Evolutionary conservation across 2,113 vertebrate species (phyloP).

Genomic region (Campylorhamphus procurvoides): DNA sequence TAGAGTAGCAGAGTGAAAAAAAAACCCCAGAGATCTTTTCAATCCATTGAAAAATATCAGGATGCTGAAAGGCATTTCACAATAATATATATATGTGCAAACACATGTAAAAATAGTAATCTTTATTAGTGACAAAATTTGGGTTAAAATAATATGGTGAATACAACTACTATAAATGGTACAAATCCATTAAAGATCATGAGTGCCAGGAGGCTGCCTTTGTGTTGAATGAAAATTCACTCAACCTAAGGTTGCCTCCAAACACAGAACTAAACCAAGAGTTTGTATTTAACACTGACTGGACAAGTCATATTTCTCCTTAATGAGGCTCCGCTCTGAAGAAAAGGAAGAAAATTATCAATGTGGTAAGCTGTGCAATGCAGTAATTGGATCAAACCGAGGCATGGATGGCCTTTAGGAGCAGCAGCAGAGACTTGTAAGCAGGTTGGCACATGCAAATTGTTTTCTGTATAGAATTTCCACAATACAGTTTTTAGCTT

Average conservation of each 20-base stretch:
- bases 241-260: conserved; percentile 2
- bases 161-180: neutral
- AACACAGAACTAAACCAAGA: conserved; percentile 22
- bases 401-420: conserved; percentile 27
- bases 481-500: neutral
- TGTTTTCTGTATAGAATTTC: conserved; percentile 20
- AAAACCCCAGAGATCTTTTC: neutral
- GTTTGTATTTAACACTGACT: conserved; percentile 25
- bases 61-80: neutral
- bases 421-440: conserved; percentile 17
- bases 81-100: neutral
- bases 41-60: neutral
- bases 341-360: neutral
- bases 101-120: neutral
- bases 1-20: neutral
- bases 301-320: conserved; percentile 57
- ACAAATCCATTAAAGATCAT: neutral
- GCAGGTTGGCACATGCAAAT: conserved; percentile 37
- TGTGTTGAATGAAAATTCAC: conserved; percentile 20
- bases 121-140: neutral
- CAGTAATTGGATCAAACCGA: conserved; percentile 65
- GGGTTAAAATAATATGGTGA: neutral
- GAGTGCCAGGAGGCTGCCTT: neutral
- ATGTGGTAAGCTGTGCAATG: conserved; percentile 24
- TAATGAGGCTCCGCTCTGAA: conserved; percentile 62